Percentiles rank a stretch among this genome's conserved stretches.
Conservation (phyloP, 2,888 invertebrate genomes). For the Zygothrica quintamaculata region DNA sequence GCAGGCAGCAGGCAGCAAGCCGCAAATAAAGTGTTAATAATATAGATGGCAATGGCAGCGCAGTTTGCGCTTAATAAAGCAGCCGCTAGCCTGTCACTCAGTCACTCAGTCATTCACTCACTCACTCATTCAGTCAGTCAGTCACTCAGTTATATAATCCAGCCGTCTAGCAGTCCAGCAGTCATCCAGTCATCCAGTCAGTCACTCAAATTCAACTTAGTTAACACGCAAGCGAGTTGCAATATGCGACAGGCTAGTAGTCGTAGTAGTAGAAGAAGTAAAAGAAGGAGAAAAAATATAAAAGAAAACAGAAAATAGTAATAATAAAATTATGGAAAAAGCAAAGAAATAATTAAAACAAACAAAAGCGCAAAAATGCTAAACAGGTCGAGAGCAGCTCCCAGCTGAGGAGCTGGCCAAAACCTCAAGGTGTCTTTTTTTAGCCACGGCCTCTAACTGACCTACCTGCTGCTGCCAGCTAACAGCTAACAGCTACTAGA, state of each 20-base stretch:
- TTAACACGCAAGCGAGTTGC: slow-evolving; percentile 66
- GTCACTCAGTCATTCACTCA: slow-evolving; percentile 30
- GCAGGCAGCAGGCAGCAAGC: slow-evolving; percentile 29
- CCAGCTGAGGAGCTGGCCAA: slow-evolving; percentile 25
- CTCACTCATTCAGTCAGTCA: slow-evolving; percentile 34
- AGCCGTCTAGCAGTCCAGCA: slow-evolving; percentile 23
- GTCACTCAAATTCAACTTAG: slow-evolving; percentile 15
- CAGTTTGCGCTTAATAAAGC: slow-evolving; percentile 78
- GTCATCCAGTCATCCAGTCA: slow-evolving; percentile 21
- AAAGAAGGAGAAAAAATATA: no score
- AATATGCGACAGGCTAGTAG: slow-evolving; percentile 38
- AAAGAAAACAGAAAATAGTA: no score
- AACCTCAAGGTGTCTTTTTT: slow-evolving; percentile 70
- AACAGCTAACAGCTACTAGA: slow-evolving; percentile 21
- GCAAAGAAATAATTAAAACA: slow-evolving; percentile 79
- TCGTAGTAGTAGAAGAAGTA: no score
- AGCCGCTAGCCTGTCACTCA: slow-evolving; percentile 53
- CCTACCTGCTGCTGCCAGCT: no score
- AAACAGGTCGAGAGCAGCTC: slow-evolving; percentile 54
- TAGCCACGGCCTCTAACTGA: slow-evolving; percentile 56
- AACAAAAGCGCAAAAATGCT: slow-evolving; percentile 79
- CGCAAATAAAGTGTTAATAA: slow-evolving; percentile 80
- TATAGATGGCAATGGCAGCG: slow-evolving; percentile 75
- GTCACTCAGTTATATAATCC: slow-evolving; percentile 9
- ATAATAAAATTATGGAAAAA: slow-evolving; percentile 53